Percentiles rank a stretch among this genome's conserved stretches.
phyloP scores from a whole-genome alignment of 1,140 invertebrate genomes.

The Zaprionus lachaisei region DNA sequence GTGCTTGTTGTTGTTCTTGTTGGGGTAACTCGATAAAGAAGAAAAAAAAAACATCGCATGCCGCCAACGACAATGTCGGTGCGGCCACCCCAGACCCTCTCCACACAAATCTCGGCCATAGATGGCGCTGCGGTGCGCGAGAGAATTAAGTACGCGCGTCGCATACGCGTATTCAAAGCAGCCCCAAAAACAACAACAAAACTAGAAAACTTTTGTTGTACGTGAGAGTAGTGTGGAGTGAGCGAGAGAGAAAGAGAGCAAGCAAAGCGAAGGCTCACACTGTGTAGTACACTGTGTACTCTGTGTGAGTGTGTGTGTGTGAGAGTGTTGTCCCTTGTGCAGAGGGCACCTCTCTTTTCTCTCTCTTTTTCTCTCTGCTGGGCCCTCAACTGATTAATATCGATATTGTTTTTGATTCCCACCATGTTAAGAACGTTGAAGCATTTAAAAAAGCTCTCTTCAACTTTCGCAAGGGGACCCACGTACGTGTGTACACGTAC shows the following conservation, averaged over 20 bases:
- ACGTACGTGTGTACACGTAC: constrained; percentile 34
- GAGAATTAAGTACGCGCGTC: constrained; percentile 27
- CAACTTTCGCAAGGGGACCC: constrained; percentile 20
- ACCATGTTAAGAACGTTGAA: constrained; percentile 18
- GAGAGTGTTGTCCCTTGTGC: constrained; percentile 16
- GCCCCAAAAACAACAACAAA: constrained; percentile 47
- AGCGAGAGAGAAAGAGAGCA: constrained; percentile 28
- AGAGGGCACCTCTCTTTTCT: constrained; percentile 29
- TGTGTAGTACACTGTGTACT: constrained; percentile 44
- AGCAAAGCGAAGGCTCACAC: constrained; percentile 13
- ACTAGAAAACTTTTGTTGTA: constrained; percentile 11
- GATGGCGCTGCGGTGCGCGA: constrained; percentile 66
- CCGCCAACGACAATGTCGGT: constrained; percentile 53
- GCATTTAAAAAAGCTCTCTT: constrained; percentile 34
- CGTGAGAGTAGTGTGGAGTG: constrained; percentile 18
- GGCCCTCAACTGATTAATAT: constrained; percentile 29
- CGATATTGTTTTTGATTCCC: constrained; percentile 26
- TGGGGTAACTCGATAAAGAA: background rate
- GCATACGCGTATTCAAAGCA: constrained; percentile 69
- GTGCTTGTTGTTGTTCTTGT: too few species aligned
- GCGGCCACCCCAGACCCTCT: constrained; percentile 28
- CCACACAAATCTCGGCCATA: constrained; percentile 68
- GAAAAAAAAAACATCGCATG: constrained; percentile 46
- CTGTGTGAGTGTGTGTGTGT: constrained; percentile 7
- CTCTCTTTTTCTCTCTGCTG: constrained; percentile 36